Evolutionary conservation across 2,888 invertebrate genomes (phyloP).

Genomic region (Crematogaster levior): DNA sequence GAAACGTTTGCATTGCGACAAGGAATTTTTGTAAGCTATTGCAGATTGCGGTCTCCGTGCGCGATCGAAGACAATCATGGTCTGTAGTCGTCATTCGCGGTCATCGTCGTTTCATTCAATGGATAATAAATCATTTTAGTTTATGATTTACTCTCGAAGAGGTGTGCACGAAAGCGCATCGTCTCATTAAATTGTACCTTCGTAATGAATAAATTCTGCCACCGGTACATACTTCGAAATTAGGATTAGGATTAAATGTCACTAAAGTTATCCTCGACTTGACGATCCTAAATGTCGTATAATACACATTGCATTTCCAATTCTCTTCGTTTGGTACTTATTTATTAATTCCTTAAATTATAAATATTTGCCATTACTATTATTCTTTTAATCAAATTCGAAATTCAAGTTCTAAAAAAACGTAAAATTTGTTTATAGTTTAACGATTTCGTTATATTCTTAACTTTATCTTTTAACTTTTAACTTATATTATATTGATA

Average conservation of each 20-base stretch:
- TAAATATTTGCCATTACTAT: not conserved
- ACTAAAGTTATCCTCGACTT: not conserved
- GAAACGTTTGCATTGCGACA: not conserved
- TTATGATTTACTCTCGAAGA: not conserved
- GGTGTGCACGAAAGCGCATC: not conserved
- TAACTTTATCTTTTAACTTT: not conserved
- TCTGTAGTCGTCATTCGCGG: not conserved
- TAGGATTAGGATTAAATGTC: constrained; percentile 13
- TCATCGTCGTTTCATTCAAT: not conserved
- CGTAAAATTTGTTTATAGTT: not conserved
- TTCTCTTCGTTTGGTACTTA: not conserved
- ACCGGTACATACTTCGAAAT: too few species aligned
- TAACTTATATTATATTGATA: too few species aligned
- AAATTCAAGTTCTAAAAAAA: not conserved
- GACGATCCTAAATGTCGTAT: not conserved
- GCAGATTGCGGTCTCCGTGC: not conserved
- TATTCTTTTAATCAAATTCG: not conserved
- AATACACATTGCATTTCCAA: not conserved
- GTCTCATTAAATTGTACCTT: not conserved
- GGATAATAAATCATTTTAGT: constrained; percentile 12
- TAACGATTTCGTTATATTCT: not conserved
- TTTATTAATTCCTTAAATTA: not conserved
- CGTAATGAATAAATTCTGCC: not conserved
- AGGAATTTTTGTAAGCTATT: not conserved
- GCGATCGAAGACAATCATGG: not conserved